Evolutionary conservation across 1,140 invertebrate species (phyloP), one percentile per base, ranked within the genome.

Genomic region (Akabosia matsudoensis): DNA sequence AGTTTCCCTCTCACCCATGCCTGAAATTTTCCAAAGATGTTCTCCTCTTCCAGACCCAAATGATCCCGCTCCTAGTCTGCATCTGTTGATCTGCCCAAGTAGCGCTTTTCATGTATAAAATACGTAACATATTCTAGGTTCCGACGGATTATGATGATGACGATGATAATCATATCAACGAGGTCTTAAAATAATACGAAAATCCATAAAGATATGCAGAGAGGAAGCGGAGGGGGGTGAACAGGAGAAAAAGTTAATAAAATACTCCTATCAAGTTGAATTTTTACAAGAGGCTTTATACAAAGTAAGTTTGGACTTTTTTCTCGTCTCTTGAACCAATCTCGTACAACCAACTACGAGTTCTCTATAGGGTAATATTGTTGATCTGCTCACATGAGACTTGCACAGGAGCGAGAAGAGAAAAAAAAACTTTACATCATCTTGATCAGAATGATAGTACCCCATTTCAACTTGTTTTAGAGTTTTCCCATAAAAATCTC

Each of bases 201-300:
- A 72, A 72, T 72, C 70, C 34, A 72, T 72, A 72, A 72, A 72
- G 70, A 72, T 72, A 72, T 72, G 70, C 70, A 72, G 2, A 72
- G 70, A 72, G 70, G 70, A 51, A 56, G n/a, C 14, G 18, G 37
- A 18, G 37, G 18, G 54, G 10, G 54, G 22, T 3, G 54, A 56
- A 56, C 10, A 56, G 54, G 24, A 56, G 24, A 24, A 56, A 56
- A 56, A 56, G 22, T 24, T 56, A 22, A 56, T 45, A 45, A 45
- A 45, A 45, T 18, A 10, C 37, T 45, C 37, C 37, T 45, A 45
- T 45, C 37, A 45, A 45, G 7, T 45, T 45, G 37, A 45, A 45
- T 45, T 45, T n/a, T 45, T 45, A 45, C 37, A 45, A n/a, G 37
- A 18, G 37, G 37, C 37, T 45, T 45, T 45, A 45, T 45, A 45